Evolutionary conservation across 2,888 invertebrate species (phyloP), one percentile per base, ranked within the genome.

Genomic region (Tortricodes alternella): DNA sequence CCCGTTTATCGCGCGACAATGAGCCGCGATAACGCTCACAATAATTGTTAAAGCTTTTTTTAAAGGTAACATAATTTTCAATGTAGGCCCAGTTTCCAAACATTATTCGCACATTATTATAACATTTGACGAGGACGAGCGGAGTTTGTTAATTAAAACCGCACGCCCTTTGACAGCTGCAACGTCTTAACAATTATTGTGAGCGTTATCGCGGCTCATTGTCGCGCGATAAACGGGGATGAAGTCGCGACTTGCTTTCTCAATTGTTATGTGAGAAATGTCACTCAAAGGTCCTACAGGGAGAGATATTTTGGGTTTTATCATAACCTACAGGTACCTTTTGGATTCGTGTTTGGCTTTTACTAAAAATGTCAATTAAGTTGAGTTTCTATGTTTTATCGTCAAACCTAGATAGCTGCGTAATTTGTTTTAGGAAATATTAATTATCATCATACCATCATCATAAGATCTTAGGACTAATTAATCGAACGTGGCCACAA

Each of bases 101-200:
- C 34, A 39, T 11, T 29, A 13, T 43, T 11, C 15, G 27, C 19
- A 24, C 32, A 37, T 38, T 39, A 4, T 24, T n/a, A 3, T 3
- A 15, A 62, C 64, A 62, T 61, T 55, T 52, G 60, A 55, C 49
- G 32, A 51, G 60, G n/a, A n/a, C n/a, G 65, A 72, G 34, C 23
- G 78, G 76, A 66, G 68, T 73, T 75, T 78, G 76, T 78, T 84
- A 82, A 83, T 85, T 82, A 83, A 83, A 82, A 72, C 71, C 71
- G 63, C 74, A 73, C 76, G 72, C 76, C 72, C 76, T 71, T 70
- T 82, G 84, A 83, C 83, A 84, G 77, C 64, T 71, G 76, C 75
- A 73, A 79, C 79, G 73, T 75, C 78, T 76, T 74, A 63, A 76
- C 75, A 76, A 79, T 81, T 69, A 81, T 74, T 76, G 73, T 72